Base-by-base conservation (phyloP, 2,113 vertebrate species). In the Astatotilapia flaviijosephi region DNA sequence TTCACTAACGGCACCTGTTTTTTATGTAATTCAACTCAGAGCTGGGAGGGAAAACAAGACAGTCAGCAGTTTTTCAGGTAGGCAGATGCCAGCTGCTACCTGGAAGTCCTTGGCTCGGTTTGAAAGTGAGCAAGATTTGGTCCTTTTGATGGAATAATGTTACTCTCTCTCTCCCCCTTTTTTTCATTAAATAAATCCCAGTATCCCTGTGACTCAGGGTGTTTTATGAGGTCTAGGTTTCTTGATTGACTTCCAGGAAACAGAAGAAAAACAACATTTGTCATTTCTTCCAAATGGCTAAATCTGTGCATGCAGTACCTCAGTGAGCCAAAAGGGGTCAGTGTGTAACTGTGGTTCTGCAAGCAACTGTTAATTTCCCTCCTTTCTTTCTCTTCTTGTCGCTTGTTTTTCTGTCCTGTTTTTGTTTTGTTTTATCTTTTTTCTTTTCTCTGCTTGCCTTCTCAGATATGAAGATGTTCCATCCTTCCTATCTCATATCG, bases 241-340 rank as follows among this genome's bases (percentile, higher is more conserved):
- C 82, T 84, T 86, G 60, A 86, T 53, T 21, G 33, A 6, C 40
- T 90, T 93, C 88, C 93, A 91, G 88, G 89, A 94, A 91, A 83
- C 80, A 42, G 65, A 47, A 79, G 83, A 47, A 91, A 90, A 86
- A 85, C 85, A 88, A 65, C 80, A 85, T 88, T 90, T 81, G 62
- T 80, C 65, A 65, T 55, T 83, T 83, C 54, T 82, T 81, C 86
- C 68, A 19, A 37, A 26, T 37, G 53, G 73, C 33, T 35, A 40
- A 33, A 11, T 51, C 13, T 26, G 3, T 19, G 12, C 3, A 1
- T 79, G 80, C 80, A 87, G 40, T 83, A 14, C 85, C 35, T 3
- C 28, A 0, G 5, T 11, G 2, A 5, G 28, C 81, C 89, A 23
- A 56, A 35, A 83, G 92, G 89, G 82, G 90, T 23, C 87, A 88